A percentile compares a stretch with the other conserved stretches of the same genome.
Evolutionary conservation across 2,888 invertebrate genomes (phyloP).

Genomic region (Polylopha cassiicola): DNA sequence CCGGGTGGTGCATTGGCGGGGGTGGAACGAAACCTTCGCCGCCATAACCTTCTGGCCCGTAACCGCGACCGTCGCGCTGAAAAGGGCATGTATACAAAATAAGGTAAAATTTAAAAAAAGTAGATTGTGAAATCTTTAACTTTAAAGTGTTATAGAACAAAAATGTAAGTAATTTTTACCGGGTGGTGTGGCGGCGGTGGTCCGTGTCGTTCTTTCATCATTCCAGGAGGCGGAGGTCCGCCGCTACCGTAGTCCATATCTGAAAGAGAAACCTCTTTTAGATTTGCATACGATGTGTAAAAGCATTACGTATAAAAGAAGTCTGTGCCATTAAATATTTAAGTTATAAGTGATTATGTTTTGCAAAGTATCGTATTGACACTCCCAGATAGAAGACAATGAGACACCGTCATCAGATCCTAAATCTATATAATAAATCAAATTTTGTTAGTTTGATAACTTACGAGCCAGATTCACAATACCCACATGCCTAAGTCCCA

Average conservation of each 20-base stretch:
- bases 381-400: too few relatives aligned
- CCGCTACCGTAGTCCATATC: conserved; percentile 73
- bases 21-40: conserved; percentile 67
- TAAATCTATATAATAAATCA: too few relatives aligned
- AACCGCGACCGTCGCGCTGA: conserved; percentile 68
- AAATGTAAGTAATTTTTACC: conserved; percentile 41
- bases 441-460: too few relatives aligned
- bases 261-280: conserved; percentile 33
- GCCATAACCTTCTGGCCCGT: conserved; percentile 67
- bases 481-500: too few relatives aligned
- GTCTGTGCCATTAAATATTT: too few relatives aligned
- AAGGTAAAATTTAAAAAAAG: conserved; percentile 15
- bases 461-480: too few relatives aligned
- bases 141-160: too few relatives aligned
- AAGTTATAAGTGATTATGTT: too few relatives aligned
- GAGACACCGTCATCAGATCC: too few relatives aligned
- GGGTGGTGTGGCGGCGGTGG: conserved; percentile 72
- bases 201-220: conserved; percentile 79
- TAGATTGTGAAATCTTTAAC: background rate
- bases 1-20: conserved; percentile 69
- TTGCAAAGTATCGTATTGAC: too few relatives aligned
- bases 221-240: conserved; percentile 71
- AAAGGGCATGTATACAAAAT: background rate
- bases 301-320: too few relatives aligned
- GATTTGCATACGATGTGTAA: too few relatives aligned